Base-by-base conservation (phyloP, 1,140 invertebrate species). In the Mamestra configurata region DNA sequence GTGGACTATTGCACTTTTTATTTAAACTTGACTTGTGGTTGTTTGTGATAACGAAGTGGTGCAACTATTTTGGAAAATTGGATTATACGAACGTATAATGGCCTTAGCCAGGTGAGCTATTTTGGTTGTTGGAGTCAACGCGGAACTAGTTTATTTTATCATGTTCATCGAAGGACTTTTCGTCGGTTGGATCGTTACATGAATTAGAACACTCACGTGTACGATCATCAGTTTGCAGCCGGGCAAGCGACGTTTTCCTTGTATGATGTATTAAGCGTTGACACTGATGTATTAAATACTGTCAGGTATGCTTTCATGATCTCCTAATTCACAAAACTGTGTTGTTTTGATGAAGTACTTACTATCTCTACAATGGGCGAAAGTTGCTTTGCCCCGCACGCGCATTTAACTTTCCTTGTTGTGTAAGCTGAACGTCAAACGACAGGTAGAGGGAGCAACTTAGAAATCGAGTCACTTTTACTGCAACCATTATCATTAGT, bases 21-120 rank as follows among this genome's bases (percentile, higher is more conserved):
- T 64, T 40, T 20, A 77, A 77, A 70, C 53, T 86, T 84, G 82
- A 87, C 84, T 86, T 87, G 86, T 89, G 86, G 85, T 92, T 88
- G 85, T 90, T 89, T 88, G 89, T 91, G 91, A 88, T 85, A 81
- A 86, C 87, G 84, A 89, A 92, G 91, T 92, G 90, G 90, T 94
- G 91, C 84, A 83, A 86, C 85, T 88, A 86, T 86, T 89, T 89
- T 88, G 89, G 90, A 92, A 93, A 92, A 91, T 93, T 95, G 93
- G 93, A 95, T 95, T 95, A 90, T 92, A 93, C 92, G 87, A 93
- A 88, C 88, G 89, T 91, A 94, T 94, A 92, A 95, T 95, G 93
- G 93, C 93, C 91, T 95, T 95, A 95, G 93, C 93, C 90, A 95
- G 93, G 93, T 95, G 90, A 94, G 93, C 91, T 95, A 95, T 94